Evolutionary conservation across 1,140 invertebrate species (phyloP).

Genomic region (Caerostris extrusa): DNA sequence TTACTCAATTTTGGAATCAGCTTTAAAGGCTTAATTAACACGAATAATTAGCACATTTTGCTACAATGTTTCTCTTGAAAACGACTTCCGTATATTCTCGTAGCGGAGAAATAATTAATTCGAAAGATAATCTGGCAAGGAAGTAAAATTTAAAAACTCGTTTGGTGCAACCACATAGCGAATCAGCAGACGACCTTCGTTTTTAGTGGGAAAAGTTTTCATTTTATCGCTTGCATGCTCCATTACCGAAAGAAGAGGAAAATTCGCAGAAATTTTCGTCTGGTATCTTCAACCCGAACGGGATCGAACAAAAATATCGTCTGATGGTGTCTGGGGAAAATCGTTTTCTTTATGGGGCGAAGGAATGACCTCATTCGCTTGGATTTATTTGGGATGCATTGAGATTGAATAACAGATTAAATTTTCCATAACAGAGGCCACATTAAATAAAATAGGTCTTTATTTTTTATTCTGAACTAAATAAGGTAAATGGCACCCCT

Average conservation of each 20-base stretch:
- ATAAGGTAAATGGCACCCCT: not conserved
- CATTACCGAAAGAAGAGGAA: not conserved
- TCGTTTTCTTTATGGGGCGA: not conserved
- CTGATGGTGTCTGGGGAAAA: not conserved
- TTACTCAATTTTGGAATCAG: no score
- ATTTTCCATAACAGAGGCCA: not conserved
- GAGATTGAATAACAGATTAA: not conserved
- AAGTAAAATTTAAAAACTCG: no score
- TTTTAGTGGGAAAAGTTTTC: no score
- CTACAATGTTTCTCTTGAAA: no score
- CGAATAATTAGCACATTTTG: no score
- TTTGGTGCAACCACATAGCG: no score
- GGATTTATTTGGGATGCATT: not conserved
- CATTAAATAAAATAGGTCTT: not conserved
- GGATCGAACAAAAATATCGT: constrained; percentile 1
- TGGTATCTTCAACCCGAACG: not conserved
- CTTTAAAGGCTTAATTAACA: no score
- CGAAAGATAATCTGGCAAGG: no score
- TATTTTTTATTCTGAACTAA: not conserved
- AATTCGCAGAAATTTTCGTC: not conserved
- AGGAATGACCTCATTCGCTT: not conserved
- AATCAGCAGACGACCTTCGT: no score
- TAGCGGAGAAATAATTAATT: no score
- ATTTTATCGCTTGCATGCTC: not conserved
- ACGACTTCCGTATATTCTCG: no score